Evolutionary conservation across 2,797 vertebrate species (phyloP), one percentile per base, ranked within the genome.

Genomic region (Clarias platycephalus): DNA sequence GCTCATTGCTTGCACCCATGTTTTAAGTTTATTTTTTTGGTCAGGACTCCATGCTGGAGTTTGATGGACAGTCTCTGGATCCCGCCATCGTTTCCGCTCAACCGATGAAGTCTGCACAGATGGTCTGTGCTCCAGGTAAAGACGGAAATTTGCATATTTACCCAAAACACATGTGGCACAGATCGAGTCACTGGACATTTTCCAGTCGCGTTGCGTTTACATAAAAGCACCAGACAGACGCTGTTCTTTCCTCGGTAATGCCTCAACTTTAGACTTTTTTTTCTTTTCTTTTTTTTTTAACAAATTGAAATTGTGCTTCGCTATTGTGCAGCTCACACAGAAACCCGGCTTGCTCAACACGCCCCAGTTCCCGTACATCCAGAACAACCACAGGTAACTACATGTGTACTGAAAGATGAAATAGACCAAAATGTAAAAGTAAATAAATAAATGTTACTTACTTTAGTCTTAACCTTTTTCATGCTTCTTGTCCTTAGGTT

Each of bases 1-100:
- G 10, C 44, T 49, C 12, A 49, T 49, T 49, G 44, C 44, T 49
- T 49, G 10, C 10, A 13, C 44, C 44, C 12, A 53, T 53, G 49
- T 53, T 49, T 49, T 49, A 49, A 49, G 10, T 49, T 75, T 12
- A 4, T 8, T 60, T 20, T 68, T 62, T 74, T 18, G 67, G 40
- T 3, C 68, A 99, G 98, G 98, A 99, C 86, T 99, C 97, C 1
- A 96, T 99, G 96, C 92, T 99, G 93, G 98, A 99, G 91, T 99
- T 98, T 95, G 98, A 99, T 71, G 97, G 96, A 85, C 98, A 98
- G 88, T 94, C 96, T 2, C 94, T 99, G 81, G 98, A 99, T 91
- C 98, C 98, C 86, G 98, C 98, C 70, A 99, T 99, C 81, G 97
- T 99, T 85, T 97, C 97, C 55, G 98, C 97, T 26, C 97, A 98